A percentile compares a stretch with the other conserved stretches of the same genome.
These are phyloP conservation scores for Taenioides sp. DNA, from an alignment of 2,797 vertebrate genomes.

Conservation along the genomic window DNA sequence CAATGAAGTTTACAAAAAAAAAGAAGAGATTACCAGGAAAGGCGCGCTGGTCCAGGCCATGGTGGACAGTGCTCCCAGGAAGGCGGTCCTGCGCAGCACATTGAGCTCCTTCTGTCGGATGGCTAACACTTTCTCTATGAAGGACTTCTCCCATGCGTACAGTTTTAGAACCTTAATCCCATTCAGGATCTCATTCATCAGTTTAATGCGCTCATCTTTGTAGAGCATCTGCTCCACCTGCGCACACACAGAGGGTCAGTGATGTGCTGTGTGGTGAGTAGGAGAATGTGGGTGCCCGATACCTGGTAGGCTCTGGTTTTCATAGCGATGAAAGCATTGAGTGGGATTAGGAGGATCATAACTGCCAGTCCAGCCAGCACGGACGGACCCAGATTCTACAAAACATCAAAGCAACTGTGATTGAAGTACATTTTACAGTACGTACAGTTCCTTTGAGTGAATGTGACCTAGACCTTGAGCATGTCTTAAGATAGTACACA, in stretches of 20 bases:
- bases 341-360: constrained; percentile 91
- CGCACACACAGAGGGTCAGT: background rate
- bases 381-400: constrained; percentile 87
- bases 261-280: background rate
- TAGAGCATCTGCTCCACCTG: constrained; percentile 92
- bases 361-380: constrained; percentile 92
- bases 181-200: constrained; percentile 94
- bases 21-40: constrained; percentile 83
- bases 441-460: no score
- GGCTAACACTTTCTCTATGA: constrained; percentile 84
- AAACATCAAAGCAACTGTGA: constrained; percentile 10
- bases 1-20: background rate
- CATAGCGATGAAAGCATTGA: constrained; percentile 89
- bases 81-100: constrained; percentile 83
- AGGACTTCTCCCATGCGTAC: constrained; percentile 94
- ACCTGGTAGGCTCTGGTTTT: constrained; percentile 93
- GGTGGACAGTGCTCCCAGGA: constrained; percentile 85
- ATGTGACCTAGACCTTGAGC: no score
- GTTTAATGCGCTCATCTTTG: constrained; percentile 91
- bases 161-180: constrained; percentile 97
- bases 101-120: constrained; percentile 87
- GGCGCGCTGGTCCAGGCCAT: constrained; percentile 91
- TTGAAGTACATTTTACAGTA: no score
- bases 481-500: no score
- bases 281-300: background rate